phyloP scores from a whole-genome alignment of 92 coral and sea anemone species.

The Ricordea florida region DNA sequence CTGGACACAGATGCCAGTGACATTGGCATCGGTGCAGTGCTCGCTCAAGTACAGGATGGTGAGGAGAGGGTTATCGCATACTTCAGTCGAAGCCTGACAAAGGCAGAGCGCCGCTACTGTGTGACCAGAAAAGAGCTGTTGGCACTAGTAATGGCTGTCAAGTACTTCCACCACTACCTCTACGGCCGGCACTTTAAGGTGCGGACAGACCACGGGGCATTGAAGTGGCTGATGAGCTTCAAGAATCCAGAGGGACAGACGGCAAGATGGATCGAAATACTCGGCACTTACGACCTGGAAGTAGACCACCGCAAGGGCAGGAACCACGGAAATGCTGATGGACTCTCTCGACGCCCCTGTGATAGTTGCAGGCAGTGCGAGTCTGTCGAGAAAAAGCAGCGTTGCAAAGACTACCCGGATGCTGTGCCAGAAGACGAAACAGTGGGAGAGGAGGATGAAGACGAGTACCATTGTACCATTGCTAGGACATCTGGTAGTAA shows the following conservation, averaged over 20 bases:
- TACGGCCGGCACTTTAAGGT: slow-evolving; percentile 28
- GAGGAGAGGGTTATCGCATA: slow-evolving; percentile 42
- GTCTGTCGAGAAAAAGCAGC: slow-evolving; percentile 16
- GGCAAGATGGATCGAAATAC: slow-evolving; percentile 38
- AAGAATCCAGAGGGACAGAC: slow-evolving; percentile 42
- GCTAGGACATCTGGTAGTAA: neutral
- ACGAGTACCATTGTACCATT: neutral
- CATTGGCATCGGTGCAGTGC: slow-evolving; percentile 39
- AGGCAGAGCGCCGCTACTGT: slow-evolving; percentile 50
- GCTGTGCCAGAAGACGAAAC: neutral
- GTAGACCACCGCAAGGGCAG: slow-evolving; percentile 35
- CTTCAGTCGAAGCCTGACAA: slow-evolving; percentile 33
- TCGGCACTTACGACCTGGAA: slow-evolving; percentile 27
- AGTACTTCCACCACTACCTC: slow-evolving; percentile 49
- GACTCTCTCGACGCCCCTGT: slow-evolving; percentile 52
- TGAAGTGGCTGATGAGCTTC: slow-evolving; percentile 39
- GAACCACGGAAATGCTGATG: slow-evolving; percentile 46
- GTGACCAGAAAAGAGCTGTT: slow-evolving; percentile 41
- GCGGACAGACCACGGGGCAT: slow-evolving; percentile 46
- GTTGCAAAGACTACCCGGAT: neutral
- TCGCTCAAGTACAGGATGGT: slow-evolving; percentile 29
- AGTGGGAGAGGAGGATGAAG: neutral
- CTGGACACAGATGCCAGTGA: slow-evolving; percentile 63
- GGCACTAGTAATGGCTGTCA: slow-evolving; percentile 39
- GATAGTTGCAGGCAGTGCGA: slow-evolving; percentile 42